Conservation (phyloP, 2,888 invertebrate species). For the Archips crataeganus region DNA sequence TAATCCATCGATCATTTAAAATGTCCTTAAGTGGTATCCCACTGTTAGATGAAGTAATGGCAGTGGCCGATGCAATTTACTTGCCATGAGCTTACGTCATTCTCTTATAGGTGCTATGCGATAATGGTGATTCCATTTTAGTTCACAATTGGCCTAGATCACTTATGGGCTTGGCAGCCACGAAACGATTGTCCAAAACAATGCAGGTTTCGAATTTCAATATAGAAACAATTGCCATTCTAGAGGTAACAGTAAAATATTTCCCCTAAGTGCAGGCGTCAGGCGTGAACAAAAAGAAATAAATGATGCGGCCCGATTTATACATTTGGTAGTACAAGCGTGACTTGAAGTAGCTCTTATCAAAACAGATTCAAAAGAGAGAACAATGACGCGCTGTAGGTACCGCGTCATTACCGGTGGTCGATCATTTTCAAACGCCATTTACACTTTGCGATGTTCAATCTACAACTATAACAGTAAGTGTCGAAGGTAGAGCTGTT, state of each 20-base stretch:
- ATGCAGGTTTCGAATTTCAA: conserved; percentile 35
- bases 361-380: conserved; percentile 78
- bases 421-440: conserved; percentile 56
- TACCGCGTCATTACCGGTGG: conserved; percentile 64
- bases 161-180: conserved; percentile 69
- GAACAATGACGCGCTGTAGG: conserved; percentile 79
- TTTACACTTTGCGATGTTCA: conserved; percentile 61
- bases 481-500: background rate
- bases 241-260: conserved; percentile 72
- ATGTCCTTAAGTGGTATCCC: conserved; percentile 64
- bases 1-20: conserved; percentile 58
- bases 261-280: conserved; percentile 71
- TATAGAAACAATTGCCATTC: conserved; percentile 43
- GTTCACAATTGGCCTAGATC: conserved; percentile 69
- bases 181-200: conserved; percentile 69
- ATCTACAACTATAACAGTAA: background rate
- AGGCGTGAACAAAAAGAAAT: conserved; percentile 68
- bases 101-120: conserved; percentile 56
- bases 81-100: conserved; percentile 69
- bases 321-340: conserved; percentile 63
- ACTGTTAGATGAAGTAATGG: conserved; percentile 64
- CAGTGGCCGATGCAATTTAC: conserved; percentile 63
- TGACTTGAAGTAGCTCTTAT: conserved; percentile 80
- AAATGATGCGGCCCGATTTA: conserved; percentile 74
- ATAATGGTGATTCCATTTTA: conserved; percentile 77